A percentile compares a stretch with the other conserved stretches of the same genome.
These are phyloP conservation scores for Limnothrissa miodon DNA, from an alignment of 2,113 vertebrate genomes.

Conservation along the genomic window DNA sequence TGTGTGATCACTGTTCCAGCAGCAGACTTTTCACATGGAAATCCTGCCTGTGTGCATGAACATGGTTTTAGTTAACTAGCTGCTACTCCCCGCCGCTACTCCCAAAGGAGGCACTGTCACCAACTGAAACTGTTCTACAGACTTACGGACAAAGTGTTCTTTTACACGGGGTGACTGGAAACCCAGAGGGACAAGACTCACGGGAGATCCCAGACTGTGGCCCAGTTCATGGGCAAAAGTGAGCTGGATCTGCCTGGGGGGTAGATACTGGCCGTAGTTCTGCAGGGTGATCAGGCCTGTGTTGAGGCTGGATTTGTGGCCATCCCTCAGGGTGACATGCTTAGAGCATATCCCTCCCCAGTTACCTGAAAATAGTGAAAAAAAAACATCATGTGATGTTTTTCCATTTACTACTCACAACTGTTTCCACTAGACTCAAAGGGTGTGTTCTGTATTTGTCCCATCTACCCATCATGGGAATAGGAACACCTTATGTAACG, in stretches of 20 bases:
- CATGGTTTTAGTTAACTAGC: background rate
- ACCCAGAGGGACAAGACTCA: slow-evolving; percentile 56
- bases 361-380: slow-evolving; percentile 62
- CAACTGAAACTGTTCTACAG: background rate
- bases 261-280: slow-evolving; percentile 73
- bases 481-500: background rate
- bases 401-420: background rate
- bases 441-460: background rate
- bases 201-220: slow-evolving; percentile 78
- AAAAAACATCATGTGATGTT: background rate
- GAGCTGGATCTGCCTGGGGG: slow-evolving; percentile 68
- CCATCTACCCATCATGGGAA: background rate
- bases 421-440: background rate
- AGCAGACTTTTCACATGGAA: background rate
- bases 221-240: slow-evolving; percentile 79
- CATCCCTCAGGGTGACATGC: slow-evolving; percentile 39
- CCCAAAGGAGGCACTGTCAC: background rate
- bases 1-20: background rate
- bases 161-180: background rate
- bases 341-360: slow-evolving; percentile 76
- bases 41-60: background rate
- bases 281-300: slow-evolving; percentile 77
- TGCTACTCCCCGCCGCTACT: background rate
- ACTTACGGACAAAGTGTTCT: background rate
- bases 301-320: slow-evolving; percentile 59